phyloP scores from a whole-genome alignment of 2,888 invertebrate species.

The Eubasilissa splendida region DNA sequence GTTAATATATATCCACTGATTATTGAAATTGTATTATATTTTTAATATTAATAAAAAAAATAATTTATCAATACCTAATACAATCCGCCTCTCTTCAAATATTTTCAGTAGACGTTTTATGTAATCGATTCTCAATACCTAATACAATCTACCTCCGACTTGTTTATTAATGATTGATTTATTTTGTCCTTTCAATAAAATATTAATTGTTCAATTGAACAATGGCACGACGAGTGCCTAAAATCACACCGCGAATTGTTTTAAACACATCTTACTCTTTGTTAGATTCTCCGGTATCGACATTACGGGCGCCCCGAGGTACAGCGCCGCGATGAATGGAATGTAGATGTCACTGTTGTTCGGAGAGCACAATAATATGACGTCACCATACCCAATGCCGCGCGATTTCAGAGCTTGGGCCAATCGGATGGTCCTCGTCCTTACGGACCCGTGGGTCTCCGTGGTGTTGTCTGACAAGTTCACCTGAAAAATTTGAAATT shows the following conservation, averaged over 20 bases:
- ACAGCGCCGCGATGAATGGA: conserved; percentile 68
- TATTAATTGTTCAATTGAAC: no score
- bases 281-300: conserved; percentile 35
- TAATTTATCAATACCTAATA: no score
- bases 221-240: no score
- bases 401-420: conserved; percentile 65
- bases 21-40: no score
- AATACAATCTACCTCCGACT: no score
- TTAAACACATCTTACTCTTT: conserved; percentile 10
- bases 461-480: conserved; percentile 16
- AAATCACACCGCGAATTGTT: not conserved
- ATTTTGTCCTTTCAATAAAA: no score
- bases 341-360: conserved; percentile 67
- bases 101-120: no score
- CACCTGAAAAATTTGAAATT: conserved; percentile 23
- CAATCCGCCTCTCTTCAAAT: no score
- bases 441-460: conserved; percentile 64
- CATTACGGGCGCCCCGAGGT: conserved; percentile 63
- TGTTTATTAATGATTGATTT: no score
- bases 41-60: no score
- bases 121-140: no score
- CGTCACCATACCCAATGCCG: conserved; percentile 66
- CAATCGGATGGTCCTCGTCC: conserved; percentile 65
- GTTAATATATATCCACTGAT: no score
- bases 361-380: conserved; percentile 67